Evolutionary conservation across 2,888 invertebrate genomes (phyloP), one percentile per base, ranked within the genome.

Genomic region (Nematopogon swammerdamellus): DNA sequence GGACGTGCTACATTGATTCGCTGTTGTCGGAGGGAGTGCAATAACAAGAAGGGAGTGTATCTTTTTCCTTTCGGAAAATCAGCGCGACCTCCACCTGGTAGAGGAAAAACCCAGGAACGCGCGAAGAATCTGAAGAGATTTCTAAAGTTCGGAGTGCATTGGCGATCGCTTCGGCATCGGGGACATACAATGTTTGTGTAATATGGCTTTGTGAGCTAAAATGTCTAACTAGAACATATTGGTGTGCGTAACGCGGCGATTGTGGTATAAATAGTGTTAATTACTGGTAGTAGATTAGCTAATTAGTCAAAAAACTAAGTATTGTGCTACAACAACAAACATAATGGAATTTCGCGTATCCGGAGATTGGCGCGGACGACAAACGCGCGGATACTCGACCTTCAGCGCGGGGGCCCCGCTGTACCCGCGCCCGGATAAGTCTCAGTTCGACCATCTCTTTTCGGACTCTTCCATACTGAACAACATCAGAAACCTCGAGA

Each of bases 401-500:
- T 75, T 70, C 57, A 64, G 63, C 50, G 68, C 72, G 48, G 69
- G 71, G 18, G n/a, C n/a, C n/a, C 18, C 50, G 53, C 61, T 2
- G 57, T 61, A 45, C 17, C 45, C 0, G 45, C 16, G 53, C 42
- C 50, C 56, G 51, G 54, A 62, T 19, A 68, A 61, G 53, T 52
- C 57, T 43, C 68, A 69, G 18, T 64, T 72, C 61, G 68, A 63
- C 53, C 56, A 62, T 20, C 54, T 62, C 1, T 68, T 64, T 44
- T 62, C 60, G 10, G 67, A 72, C 20, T 64, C 65, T 6, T 53
- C 68, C 49, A 62, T 70, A 50, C 54, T 72, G 17, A 65, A 67
- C 51, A 71, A 66, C 49, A 55, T 74, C 2, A 69, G 70, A 53
- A 53, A 68, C 2, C 64, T 73, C 49, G 68, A 72, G 0, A 72